A percentile compares a stretch with the other conserved stretches of the same genome.
Conservation (phyloP, 2,113 vertebrate genomes). For the Thunnus maccoyii region DNA sequence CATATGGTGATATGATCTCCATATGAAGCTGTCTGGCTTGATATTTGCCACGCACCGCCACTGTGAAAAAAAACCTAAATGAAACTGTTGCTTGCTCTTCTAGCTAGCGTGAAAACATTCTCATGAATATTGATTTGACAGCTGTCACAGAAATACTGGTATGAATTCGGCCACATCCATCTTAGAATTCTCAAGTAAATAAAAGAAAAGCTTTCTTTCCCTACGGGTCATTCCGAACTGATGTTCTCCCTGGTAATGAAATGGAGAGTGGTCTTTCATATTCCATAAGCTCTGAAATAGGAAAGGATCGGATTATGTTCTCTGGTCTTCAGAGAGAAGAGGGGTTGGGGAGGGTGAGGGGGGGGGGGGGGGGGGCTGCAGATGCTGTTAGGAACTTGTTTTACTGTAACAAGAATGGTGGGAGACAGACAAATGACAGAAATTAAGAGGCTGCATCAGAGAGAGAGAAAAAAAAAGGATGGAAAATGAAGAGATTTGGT, state of each 20-base stretch:
- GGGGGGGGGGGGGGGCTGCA: neutral
- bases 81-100: neutral
- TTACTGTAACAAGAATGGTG: slow-evolving; percentile 13
- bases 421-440: slow-evolving; percentile 33
- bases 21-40: no score
- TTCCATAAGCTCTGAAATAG: slow-evolving; percentile 53
- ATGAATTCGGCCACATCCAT: slow-evolving; percentile 14
- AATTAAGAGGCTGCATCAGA: neutral
- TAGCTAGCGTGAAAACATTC: neutral
- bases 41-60: no score
- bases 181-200: slow-evolving; percentile 8
- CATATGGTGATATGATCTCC: no score
- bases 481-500: slow-evolving; percentile 30
- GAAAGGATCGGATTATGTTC: slow-evolving; percentile 50
- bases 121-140: slow-evolving; percentile 36
- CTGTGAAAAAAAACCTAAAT: no score
- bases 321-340: slow-evolving; percentile 5
- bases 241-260: slow-evolving; percentile 29
- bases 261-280: slow-evolving; percentile 38
- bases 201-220: neutral
- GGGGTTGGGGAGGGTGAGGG: neutral
- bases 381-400: slow-evolving; percentile 15
- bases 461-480: slow-evolving; percentile 2
- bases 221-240: slow-evolving; percentile 16
- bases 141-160: slow-evolving; percentile 11